Conservation (phyloP, 2,888 invertebrate species). For the Lepeophtheirus nordmannii region DNA sequence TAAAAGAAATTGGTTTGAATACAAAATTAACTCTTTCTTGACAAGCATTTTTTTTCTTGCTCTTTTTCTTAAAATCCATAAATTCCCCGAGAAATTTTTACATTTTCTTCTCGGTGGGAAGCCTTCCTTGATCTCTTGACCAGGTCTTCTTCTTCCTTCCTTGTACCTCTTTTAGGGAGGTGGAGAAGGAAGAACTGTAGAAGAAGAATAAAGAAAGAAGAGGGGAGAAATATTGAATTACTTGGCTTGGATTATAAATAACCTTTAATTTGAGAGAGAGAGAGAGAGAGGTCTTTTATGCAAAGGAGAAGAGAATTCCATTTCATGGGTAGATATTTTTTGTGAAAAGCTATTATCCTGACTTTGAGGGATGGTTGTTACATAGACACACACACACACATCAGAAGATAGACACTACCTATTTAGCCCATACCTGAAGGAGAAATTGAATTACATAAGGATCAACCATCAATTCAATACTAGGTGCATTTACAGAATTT, state of each 20-base stretch:
- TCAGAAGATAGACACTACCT: no score
- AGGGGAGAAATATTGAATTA: not conserved
- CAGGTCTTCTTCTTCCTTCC: constrained; percentile 4
- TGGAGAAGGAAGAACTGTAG: not conserved
- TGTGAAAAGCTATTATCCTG: not conserved
- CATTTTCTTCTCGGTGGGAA: constrained; percentile 8
- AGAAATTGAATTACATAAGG: no score
- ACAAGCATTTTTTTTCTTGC: not conserved
- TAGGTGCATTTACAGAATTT: no score
- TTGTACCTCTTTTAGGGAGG: not conserved
- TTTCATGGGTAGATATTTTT: not conserved
- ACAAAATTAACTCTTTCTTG: constrained; percentile 6
- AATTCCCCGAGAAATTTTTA: constrained; percentile 8
- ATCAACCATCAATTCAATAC: no score
- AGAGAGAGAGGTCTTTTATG: not conserved
- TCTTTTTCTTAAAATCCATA: not conserved
- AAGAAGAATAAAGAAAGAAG: not conserved
- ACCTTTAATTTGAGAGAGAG: not conserved
- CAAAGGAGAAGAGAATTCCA: not conserved
- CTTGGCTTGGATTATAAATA: not conserved
- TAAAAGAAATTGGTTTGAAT: constrained; percentile 3
- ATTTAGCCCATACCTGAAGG: no score
- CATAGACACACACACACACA: no score
- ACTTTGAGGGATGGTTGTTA: no score
- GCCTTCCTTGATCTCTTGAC: constrained; percentile 7